phyloP scores from a whole-genome alignment of 2,888 invertebrate genomes.

The Cecidostiba fungosa region DNA sequence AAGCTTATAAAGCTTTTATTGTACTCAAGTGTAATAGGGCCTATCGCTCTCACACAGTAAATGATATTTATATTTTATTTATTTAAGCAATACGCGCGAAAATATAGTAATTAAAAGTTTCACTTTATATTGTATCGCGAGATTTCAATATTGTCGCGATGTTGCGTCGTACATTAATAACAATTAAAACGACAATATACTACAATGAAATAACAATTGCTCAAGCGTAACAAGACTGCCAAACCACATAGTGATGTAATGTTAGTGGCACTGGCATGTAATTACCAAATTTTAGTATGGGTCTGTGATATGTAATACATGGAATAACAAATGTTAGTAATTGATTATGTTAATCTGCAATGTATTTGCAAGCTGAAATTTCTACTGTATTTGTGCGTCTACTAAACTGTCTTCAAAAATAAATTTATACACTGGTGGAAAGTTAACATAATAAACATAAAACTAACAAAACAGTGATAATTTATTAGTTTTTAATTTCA shows the following conservation, averaged over 20 bases:
- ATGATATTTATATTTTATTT: slow-evolving; percentile 62
- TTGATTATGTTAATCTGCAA: slow-evolving; percentile 54
- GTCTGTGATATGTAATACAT: slow-evolving; percentile 66
- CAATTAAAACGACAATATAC: slow-evolving; percentile 66
- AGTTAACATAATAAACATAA: slow-evolving; percentile 21
- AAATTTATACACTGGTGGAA: slow-evolving; percentile 56
- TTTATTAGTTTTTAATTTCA: slow-evolving; percentile 39
- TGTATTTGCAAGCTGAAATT: slow-evolving; percentile 49
- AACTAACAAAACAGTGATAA: slow-evolving; percentile 38
- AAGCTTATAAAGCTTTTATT: slow-evolving; percentile 60
- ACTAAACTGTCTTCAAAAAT: slow-evolving; percentile 45
- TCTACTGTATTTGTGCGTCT: slow-evolving; percentile 50
- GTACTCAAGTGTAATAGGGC: slow-evolving; percentile 51
- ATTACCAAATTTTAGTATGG: slow-evolving; percentile 62
- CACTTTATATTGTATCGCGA: slow-evolving; percentile 50
- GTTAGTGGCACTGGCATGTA: slow-evolving; percentile 50
- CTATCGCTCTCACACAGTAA: slow-evolving; percentile 43
- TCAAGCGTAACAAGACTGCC: slow-evolving; percentile 61
- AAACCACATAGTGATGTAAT: slow-evolving; percentile 51
- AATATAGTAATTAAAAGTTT: slow-evolving; percentile 59
- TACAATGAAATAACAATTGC: slow-evolving; percentile 65
- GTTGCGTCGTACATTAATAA: slow-evolving; percentile 58
- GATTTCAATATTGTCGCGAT: slow-evolving; percentile 51
- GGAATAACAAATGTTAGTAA: slow-evolving; percentile 60
- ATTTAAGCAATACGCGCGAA: slow-evolving; percentile 60